Percentiles rank a stretch among this genome's conserved stretches.
Conservation (phyloP, 1,140 invertebrate species). For the Asobara japonica region DNA sequence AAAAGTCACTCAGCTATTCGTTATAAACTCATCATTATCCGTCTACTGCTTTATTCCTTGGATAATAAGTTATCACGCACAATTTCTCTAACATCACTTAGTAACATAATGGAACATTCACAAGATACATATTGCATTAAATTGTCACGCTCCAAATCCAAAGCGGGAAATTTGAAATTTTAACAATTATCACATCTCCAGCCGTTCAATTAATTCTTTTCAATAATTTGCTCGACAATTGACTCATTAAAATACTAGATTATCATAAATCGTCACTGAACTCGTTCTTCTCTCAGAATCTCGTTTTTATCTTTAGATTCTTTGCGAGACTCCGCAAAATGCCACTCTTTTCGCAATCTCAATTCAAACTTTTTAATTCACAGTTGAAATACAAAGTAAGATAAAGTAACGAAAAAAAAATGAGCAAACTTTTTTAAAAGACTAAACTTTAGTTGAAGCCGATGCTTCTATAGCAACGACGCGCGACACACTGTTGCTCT, state of each 20-base stretch:
- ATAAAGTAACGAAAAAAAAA: not conserved
- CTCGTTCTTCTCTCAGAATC: too few relatives aligned
- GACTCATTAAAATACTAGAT: too few relatives aligned
- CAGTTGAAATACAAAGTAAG: not conserved
- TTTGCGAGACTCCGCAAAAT: not conserved
- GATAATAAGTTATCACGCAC: not conserved
- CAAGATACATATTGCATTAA: not conserved
- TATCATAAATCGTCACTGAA: not conserved
- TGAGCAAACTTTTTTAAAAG: not conserved
- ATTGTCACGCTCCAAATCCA: too few relatives aligned
- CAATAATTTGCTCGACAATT: too few relatives aligned
- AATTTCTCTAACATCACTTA: not conserved
- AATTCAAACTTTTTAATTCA: not conserved
- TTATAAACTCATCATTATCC: not conserved
- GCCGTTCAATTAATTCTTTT: too few relatives aligned
- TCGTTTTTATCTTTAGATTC: too few relatives aligned
- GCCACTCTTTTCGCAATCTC: not conserved
- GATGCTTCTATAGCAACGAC: constrained; percentile 45
- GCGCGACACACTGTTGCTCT: constrained; percentile 63
- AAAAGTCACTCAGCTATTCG: not conserved
- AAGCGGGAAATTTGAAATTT: too few relatives aligned
- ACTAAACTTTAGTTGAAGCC: not conserved
- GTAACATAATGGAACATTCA: too few relatives aligned
- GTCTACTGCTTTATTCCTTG: not conserved
- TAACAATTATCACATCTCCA: too few relatives aligned